Conservation (phyloP, 2,797 vertebrate genomes). For the Nyctibius grandis region DNA sequence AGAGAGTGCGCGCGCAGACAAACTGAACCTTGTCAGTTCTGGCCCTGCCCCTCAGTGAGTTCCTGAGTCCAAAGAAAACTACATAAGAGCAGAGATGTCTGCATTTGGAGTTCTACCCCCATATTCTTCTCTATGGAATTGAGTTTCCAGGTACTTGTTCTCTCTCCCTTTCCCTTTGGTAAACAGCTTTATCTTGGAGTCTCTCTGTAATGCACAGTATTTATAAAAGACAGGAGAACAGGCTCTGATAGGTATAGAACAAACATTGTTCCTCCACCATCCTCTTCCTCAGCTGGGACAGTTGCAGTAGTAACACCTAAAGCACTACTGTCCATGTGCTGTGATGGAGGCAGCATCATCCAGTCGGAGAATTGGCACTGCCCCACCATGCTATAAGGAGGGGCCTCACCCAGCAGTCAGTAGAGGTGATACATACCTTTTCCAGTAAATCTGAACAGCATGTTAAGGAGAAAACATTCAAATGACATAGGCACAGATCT, state of each 20-base stretch:
- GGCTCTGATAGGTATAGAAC: not conserved
- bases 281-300: not conserved
- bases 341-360: not conserved
- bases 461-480: constrained; percentile 72
- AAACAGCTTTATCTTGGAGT: not conserved
- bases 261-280: not conserved
- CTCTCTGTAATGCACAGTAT: not conserved
- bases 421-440: constrained; percentile 78
- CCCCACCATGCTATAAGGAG: not conserved
- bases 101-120: not conserved
- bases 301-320: not conserved
- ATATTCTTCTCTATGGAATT: not conserved
- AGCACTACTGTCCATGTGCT: not conserved
- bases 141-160: not conserved
- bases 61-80: not conserved
- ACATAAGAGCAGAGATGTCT: not conserved
- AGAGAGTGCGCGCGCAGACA: fast-evolving
- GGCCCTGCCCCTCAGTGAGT: not conserved
- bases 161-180: not conserved
- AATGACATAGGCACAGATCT: not conserved
- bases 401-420: not conserved
- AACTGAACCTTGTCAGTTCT: not conserved
- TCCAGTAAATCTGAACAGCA: constrained; percentile 85
- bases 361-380: not conserved
- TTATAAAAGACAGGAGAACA: not conserved